These are phyloP conservation scores for Knipowitschia caucasica DNA, from an alignment of 2,797 vertebrate genomes.

Conservation along the genomic window DNA sequence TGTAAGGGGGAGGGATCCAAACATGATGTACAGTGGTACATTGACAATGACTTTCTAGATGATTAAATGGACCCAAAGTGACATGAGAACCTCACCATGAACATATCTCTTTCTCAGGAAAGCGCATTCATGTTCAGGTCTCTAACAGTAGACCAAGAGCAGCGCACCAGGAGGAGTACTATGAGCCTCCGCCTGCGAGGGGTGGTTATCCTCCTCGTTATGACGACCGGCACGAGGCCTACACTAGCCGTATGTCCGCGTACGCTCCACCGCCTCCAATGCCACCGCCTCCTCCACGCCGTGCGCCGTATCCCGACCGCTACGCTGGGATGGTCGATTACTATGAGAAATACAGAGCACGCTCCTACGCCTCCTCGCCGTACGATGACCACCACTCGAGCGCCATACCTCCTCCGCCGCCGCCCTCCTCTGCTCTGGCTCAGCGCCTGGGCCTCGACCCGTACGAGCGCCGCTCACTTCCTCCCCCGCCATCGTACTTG, in stretches of 20 bases:
- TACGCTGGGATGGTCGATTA: slow-evolving; percentile 71
- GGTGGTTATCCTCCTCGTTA: slow-evolving; percentile 67
- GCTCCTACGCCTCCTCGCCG: slow-evolving; percentile 45
- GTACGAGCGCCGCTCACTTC: slow-evolving; percentile 82
- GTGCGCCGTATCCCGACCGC: slow-evolving; percentile 59
- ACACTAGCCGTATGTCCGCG: slow-evolving; percentile 61
- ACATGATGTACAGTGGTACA: too few species aligned
- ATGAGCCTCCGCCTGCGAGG: slow-evolving; percentile 62
- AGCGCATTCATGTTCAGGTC: slow-evolving; percentile 91
- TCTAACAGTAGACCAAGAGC: slow-evolving; percentile 90
- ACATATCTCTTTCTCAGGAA: slow-evolving; percentile 72
- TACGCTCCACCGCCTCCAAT: slow-evolving; percentile 68
- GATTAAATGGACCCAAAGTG: neutral
- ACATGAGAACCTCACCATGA: neutral
- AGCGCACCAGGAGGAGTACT: slow-evolving; percentile 77
- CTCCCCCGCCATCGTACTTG: slow-evolving; percentile 75
- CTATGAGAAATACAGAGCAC: slow-evolving; percentile 78
- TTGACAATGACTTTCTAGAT: neutral
- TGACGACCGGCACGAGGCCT: slow-evolving; percentile 61
- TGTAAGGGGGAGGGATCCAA: too few species aligned
- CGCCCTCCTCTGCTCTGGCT: slow-evolving; percentile 78
- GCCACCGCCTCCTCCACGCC: slow-evolving; percentile 64
- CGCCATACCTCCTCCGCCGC: slow-evolving; percentile 74
- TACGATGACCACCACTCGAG: slow-evolving; percentile 65
- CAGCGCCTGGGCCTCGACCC: slow-evolving; percentile 80